Base-by-base conservation (phyloP, 2,797 vertebrate species). In the Melanotaenia nigrans region DNA sequence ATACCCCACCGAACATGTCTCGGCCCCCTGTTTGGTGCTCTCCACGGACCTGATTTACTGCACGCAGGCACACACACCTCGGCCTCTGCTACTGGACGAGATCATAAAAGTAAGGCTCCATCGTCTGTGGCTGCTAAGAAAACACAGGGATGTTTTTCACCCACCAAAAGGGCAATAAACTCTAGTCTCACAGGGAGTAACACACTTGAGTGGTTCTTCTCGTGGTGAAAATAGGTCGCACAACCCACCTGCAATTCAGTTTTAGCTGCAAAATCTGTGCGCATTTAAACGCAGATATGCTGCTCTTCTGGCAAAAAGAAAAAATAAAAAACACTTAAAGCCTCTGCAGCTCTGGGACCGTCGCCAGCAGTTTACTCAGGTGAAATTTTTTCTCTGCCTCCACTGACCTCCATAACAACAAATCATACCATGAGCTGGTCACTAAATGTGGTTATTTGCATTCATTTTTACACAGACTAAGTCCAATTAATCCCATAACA, bases 141-240 rank as follows among this genome's bases (percentile, higher is more conserved):
- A 86, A 90, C 77, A 83, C 60, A 59, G 65, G 75, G 81, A 82
- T 88, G 75, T 90, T 87, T 90, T 88, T 88, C 88, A 85, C 77
- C 75, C 62, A 49, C 73, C 76, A 81, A 87, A 87, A 76, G 83
- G 80, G 75, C 86, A 80, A 87, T 92, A 92, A 89, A 90, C n/a
- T 73, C 68, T 47, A 7, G 58, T 80, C 80, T 80, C 77, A 42
- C 47, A 33, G 72, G 72, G 78, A 82, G 67, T 73, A 79, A 84
- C 77, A 78, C 86, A 84, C 84, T 86, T 7, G 60, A 87, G 68
- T 66, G 73, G 68, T 73, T 71, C 63, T 73, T 69, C 25, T 57
- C 66, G 11, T 61, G 74, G 75, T 65, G 72, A 47, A 68, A 66
- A 78, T 61, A 28, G 67, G 74, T 68, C 73, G 22, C 66, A 32